These are phyloP conservation scores for Eulemur coronatus DNA, from an alignment of 2,797 vertebrate genomes.

Conservation along the genomic window DNA sequence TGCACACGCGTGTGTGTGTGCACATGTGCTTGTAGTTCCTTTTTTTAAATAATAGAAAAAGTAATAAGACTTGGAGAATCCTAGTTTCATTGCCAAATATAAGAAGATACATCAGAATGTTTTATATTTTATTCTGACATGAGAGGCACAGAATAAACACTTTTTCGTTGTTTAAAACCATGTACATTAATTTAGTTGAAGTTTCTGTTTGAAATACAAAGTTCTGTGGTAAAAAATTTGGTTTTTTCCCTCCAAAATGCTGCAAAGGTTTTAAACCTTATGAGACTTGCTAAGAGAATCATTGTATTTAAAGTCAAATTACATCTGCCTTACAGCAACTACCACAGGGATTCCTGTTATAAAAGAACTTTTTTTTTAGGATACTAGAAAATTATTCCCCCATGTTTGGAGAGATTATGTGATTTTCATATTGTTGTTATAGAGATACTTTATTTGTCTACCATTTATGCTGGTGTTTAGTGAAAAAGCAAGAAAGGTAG, in stretches of 20 bases:
- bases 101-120: not conserved
- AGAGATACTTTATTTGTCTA: not conserved
- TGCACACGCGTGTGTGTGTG: not conserved
- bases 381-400: not conserved
- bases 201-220: constrained; percentile 30
- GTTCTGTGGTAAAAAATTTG: not conserved
- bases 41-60: constrained; percentile 34
- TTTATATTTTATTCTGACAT: constrained; percentile 20
- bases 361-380: not conserved
- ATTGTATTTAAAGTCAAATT: constrained; percentile 8
- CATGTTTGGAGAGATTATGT: not conserved
- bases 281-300: not conserved
- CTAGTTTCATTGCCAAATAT: not conserved
- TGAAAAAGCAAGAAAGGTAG: not conserved
- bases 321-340: not conserved
- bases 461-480: not conserved
- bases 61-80: not conserved
- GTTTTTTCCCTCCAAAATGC: not conserved
- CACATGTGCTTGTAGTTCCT: not conserved
- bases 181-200: constrained; percentile 9
- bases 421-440: not conserved
- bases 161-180: not conserved
- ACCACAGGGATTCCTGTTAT: not conserved
- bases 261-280: constrained; percentile 24
- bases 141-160: not conserved